Conservation (phyloP, 2,888 invertebrate genomes). For the Blastobasis adustella region DNA sequence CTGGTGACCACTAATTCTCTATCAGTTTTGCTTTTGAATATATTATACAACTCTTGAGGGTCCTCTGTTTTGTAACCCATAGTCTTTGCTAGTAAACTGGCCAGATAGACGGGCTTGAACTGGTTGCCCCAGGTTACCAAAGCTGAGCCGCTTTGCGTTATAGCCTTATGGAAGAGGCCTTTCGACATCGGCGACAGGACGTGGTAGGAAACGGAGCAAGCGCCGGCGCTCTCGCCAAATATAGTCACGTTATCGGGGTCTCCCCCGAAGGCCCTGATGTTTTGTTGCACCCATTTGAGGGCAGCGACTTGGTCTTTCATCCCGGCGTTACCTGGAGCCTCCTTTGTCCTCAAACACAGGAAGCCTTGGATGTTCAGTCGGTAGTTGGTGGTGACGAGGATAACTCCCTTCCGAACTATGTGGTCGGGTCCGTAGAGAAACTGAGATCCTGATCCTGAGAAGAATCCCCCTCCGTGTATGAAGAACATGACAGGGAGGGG, state of each 20-base stretch:
- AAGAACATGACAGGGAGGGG: constrained; percentile 55
- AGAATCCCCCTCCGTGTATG: constrained; percentile 59
- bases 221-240: constrained; percentile 61
- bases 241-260: constrained; percentile 49
- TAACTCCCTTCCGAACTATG: constrained; percentile 41
- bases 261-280: constrained; percentile 48
- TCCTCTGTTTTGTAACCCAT: constrained; percentile 41
- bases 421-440: constrained; percentile 49
- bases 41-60: constrained; percentile 40
- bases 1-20: constrained; percentile 41
- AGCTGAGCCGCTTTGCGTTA: constrained; percentile 55
- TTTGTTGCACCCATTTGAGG: constrained; percentile 45
- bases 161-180: constrained; percentile 55
- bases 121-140: constrained; percentile 48
- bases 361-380: constrained; percentile 56
- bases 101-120: constrained; percentile 40
- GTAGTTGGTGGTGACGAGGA: constrained; percentile 54
- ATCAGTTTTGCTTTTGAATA: constrained; percentile 39
- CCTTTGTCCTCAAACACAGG: constrained; percentile 45
- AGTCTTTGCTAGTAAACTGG: constrained; percentile 43
- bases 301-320: constrained; percentile 57
- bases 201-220: constrained; percentile 46
- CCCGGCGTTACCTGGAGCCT: constrained; percentile 55
- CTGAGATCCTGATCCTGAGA: constrained; percentile 38
- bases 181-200: constrained; percentile 51